Percentiles rank a stretch among this genome's conserved stretches.
Evolutionary conservation across 1,140 invertebrate genomes (phyloP).

Genomic region (Medauroidea extradentata): DNA sequence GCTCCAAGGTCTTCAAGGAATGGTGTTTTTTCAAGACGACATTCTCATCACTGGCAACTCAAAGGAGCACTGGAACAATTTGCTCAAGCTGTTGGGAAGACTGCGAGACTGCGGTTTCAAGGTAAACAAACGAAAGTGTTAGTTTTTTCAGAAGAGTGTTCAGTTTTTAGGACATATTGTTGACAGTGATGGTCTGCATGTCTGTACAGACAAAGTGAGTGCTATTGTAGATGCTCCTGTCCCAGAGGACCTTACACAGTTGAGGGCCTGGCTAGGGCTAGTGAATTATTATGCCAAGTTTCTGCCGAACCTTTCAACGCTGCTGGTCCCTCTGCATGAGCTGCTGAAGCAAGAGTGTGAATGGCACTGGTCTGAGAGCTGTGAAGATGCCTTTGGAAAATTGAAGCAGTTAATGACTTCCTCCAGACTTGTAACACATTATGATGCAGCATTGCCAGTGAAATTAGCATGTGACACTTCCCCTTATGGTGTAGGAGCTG

Average conservation of each 20-base stretch:
- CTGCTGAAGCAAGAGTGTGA: constrained; percentile 22
- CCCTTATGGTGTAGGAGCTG: constrained; percentile 42
- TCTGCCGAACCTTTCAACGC: constrained; percentile 30
- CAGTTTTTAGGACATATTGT: not conserved
- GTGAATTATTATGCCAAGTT: constrained; percentile 37
- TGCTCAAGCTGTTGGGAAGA: not conserved
- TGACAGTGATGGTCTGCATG: constrained; percentile 1
- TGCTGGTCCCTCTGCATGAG: constrained; percentile 27
- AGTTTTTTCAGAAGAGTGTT: not conserved
- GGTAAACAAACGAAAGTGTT: not conserved
- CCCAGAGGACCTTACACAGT: constrained; percentile 6
- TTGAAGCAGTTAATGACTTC: constrained; percentile 29
- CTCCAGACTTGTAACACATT: too few relatives aligned
- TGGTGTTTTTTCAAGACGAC: too few relatives aligned
- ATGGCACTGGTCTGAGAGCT: constrained; percentile 27
- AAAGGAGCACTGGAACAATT: not conserved
- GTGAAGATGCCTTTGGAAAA: constrained; percentile 27
- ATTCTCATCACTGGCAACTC: too few relatives aligned
- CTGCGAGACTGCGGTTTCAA: not conserved
- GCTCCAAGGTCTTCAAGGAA: not conserved
- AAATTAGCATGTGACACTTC: constrained; percentile 44
- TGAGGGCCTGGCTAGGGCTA: not conserved
- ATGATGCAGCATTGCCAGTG: constrained; percentile 45
- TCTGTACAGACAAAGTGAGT: constrained; percentile 14
- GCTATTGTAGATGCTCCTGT: constrained; percentile 21